A percentile compares a stretch with the other conserved stretches of the same genome.
These are phyloP conservation scores for Channa striata DNA, from an alignment of 2,797 vertebrate species.

Conservation along the genomic window DNA sequence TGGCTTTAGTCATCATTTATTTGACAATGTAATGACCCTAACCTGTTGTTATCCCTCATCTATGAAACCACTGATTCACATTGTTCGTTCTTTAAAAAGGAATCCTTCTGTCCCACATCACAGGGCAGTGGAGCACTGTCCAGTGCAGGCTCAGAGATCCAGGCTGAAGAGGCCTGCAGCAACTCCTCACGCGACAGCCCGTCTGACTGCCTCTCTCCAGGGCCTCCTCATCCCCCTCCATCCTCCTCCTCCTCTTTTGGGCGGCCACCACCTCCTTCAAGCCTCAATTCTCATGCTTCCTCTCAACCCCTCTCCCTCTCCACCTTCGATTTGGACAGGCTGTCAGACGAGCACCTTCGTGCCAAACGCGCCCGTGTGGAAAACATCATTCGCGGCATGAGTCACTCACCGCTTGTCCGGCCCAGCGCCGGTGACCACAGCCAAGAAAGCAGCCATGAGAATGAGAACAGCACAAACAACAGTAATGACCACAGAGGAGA, in stretches of 20 bases:
- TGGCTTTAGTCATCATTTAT: not conserved
- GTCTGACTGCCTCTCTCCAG: slow-evolving; percentile 95
- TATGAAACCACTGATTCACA: not conserved
- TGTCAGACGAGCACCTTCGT: slow-evolving; percentile 97
- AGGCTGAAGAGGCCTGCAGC: slow-evolving; percentile 97
- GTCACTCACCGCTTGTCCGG: slow-evolving; percentile 92
- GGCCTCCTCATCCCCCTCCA: slow-evolving; percentile 81
- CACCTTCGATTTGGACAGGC: slow-evolving; percentile 95
- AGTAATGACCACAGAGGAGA: slow-evolving; percentile 59
- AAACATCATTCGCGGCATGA: slow-evolving; percentile 99
- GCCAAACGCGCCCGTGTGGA: slow-evolving; percentile 98
- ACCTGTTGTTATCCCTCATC: not conserved
- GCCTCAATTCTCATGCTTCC: slow-evolving; percentile 79
- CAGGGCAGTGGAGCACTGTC: slow-evolving; percentile 92
- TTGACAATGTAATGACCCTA: not conserved
- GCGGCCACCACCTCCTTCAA: slow-evolving; percentile 65
- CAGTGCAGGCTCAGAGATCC: slow-evolving; percentile 96
- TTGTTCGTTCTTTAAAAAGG: not conserved
- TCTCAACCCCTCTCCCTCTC: slow-evolving; percentile 80
- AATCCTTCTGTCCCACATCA: slow-evolving; percentile 11
- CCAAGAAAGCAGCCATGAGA: slow-evolving; percentile 70
- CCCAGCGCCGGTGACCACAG: slow-evolving; percentile 84
- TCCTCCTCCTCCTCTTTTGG: slow-evolving; percentile 79
- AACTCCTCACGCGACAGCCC: slow-evolving; percentile 96
- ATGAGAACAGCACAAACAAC: slow-evolving; percentile 44